Conservation (phyloP, 2,888 invertebrate genomes). For the Acleris literana region DNA sequence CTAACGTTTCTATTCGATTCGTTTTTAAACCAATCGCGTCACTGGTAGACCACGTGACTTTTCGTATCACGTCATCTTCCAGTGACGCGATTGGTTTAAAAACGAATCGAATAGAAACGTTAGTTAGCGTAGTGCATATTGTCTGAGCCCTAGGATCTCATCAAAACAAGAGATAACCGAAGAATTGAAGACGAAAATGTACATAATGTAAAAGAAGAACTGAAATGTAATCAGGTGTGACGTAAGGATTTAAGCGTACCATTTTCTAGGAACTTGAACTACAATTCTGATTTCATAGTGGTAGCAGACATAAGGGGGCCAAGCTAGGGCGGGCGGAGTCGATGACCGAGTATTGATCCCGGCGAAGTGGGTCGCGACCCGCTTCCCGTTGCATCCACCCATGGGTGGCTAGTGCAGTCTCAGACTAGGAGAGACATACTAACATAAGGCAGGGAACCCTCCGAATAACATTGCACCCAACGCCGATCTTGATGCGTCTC, state of each 20-base stretch:
- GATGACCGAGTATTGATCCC: slow-evolving; percentile 83
- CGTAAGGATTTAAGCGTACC: slow-evolving; percentile 2
- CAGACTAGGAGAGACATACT: slow-evolving; percentile 28
- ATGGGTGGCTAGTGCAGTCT: slow-evolving; percentile 59
- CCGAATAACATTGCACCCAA: slow-evolving; percentile 27
- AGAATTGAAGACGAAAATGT: background rate
- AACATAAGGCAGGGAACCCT: slow-evolving; percentile 4
- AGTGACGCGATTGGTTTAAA: too few relatives aligned
- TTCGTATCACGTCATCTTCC: too few relatives aligned
- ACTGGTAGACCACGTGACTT: too few relatives aligned
- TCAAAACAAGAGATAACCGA: background rate
- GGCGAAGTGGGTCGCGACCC: slow-evolving; percentile 78
- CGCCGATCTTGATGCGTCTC: slow-evolving; percentile 13
- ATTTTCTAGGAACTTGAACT: slow-evolving; percentile 31
- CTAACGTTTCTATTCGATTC: too few relatives aligned
- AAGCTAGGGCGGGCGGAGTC: slow-evolving; percentile 68
- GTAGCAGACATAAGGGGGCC: slow-evolving; percentile 53
- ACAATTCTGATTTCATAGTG: slow-evolving; percentile 36
- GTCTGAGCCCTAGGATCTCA: too few relatives aligned
- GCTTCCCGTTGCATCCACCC: slow-evolving; percentile 75
- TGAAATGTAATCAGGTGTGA: background rate
- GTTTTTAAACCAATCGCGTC: too few relatives aligned
- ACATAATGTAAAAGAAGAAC: background rate
- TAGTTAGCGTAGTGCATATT: too few relatives aligned
- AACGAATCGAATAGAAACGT: too few relatives aligned